A percentile compares a stretch with the other conserved stretches of the same genome.
Conservation (phyloP, 2,888 invertebrate genomes). For the Acrobasis consociella region DNA sequence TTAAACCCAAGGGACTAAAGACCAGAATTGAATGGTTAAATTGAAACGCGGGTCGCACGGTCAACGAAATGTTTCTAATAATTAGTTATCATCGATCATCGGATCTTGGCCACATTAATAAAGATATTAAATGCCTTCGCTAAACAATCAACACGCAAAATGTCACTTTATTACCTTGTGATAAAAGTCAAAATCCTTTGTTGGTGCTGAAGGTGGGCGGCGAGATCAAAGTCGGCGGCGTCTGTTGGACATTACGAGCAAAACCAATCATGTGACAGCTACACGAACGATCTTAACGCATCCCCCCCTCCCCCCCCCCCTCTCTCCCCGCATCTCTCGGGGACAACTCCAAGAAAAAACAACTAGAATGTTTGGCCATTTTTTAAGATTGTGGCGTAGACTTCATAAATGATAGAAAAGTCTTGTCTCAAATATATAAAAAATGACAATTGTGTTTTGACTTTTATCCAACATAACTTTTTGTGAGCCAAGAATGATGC, state of each 20-base stretch:
- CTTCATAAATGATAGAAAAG: not conserved
- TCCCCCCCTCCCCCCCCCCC: conserved; percentile 1
- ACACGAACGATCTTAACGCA: conserved; percentile 35
- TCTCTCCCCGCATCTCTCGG: conserved; percentile 27
- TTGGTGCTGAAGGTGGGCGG: conserved; percentile 47
- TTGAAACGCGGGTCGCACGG: conserved; percentile 52
- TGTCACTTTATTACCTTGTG: not conserved
- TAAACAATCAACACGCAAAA: conserved; percentile 30
- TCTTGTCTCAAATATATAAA: not conserved
- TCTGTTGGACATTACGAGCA: conserved; percentile 62
- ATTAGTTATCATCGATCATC: conserved; percentile 80
- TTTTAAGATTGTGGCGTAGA: conserved; percentile 34
- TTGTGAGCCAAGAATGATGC: too few relatives aligned
- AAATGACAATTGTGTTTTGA: too few relatives aligned
- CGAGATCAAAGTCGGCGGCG: conserved; percentile 65
- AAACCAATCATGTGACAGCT: conserved; percentile 73
- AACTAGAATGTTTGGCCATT: conserved; percentile 57
- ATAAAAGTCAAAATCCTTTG: conserved; percentile 28
- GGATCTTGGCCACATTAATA: conserved; percentile 73
- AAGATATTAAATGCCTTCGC: conserved; percentile 74
- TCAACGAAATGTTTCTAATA: conserved; percentile 77
- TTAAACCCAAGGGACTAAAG: conserved; percentile 36
- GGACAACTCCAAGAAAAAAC: conserved; percentile 47
- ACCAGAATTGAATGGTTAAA: conserved; percentile 28
- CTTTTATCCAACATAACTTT: too few relatives aligned